These are phyloP conservation scores for Ptychodera flava DNA, from an alignment of 35 echinoderm and acorn worm species.

Conservation along the genomic window DNA sequence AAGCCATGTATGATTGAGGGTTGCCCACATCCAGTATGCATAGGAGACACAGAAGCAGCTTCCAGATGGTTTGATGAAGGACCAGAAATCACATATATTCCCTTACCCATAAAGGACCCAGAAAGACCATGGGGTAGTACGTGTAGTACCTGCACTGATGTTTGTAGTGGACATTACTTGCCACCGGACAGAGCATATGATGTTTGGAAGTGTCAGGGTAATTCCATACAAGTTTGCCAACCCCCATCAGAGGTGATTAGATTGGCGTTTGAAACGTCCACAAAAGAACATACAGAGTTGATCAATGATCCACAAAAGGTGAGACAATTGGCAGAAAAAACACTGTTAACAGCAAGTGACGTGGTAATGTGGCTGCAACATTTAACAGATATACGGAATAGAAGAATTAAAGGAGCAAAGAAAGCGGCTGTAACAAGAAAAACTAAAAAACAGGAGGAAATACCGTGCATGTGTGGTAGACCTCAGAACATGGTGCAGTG, in stretches of 20 bases:
- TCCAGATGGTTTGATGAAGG: conserved; percentile 10
- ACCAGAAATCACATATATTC: neutral
- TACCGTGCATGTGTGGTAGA: too few relatives aligned
- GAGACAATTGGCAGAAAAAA: neutral
- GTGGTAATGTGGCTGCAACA: conserved; percentile 33
- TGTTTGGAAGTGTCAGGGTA: too few relatives aligned
- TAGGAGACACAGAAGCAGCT: conserved; percentile 1
- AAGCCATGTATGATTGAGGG: neutral
- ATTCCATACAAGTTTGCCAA: too few relatives aligned
- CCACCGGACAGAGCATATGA: neutral
- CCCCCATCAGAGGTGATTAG: neutral
- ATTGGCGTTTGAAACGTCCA: neutral
- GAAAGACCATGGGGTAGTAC: neutral
- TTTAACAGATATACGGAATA: conserved; percentile 18
- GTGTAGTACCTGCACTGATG: neutral
- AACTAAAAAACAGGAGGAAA: neutral
- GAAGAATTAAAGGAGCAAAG: conserved; percentile 14
- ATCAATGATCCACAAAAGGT: too few relatives aligned
- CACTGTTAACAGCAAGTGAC: conserved; percentile 11
- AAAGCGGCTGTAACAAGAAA: conserved; percentile 12
- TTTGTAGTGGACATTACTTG: conserved; percentile 6
- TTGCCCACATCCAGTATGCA: conserved; percentile 9
- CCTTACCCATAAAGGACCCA: conserved; percentile 9
- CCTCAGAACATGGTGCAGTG: too few relatives aligned
- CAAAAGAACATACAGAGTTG: neutral